Conservation (phyloP, 2,113 vertebrate genomes). For the Sitta europaea region DNA sequence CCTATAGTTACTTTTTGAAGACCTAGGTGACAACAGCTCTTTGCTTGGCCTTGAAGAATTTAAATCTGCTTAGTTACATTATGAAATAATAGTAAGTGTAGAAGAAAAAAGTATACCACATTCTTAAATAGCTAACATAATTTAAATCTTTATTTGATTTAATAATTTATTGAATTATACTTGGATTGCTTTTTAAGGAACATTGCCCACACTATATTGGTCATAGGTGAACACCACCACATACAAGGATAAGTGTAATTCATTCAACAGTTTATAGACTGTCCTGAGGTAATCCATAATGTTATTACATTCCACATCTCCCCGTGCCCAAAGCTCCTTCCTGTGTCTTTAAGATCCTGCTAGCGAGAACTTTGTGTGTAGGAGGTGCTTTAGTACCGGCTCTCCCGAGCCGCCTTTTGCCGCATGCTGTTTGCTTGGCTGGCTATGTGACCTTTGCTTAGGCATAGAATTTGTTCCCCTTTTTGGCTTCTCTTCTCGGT, state of each 20-base stretch:
- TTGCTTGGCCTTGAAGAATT: neutral
- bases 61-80: neutral
- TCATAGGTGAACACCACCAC: neutral
- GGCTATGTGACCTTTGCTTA: neutral
- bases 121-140: neutral
- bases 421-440: neutral
- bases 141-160: neutral
- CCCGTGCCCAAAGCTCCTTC: neutral
- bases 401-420: neutral
- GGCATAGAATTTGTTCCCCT: neutral
- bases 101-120: neutral
- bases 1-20: neutral
- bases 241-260: neutral
- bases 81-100: neutral
- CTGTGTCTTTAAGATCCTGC: neutral
- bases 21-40: neutral
- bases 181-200: constrained; percentile 18
- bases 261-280: neutral
- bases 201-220: neutral
- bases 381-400: fast-evolving
- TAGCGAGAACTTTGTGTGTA: neutral
- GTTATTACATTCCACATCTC: neutral
- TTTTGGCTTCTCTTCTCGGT: neutral
- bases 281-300: neutral
- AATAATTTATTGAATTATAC: neutral